Base-by-base conservation (phyloP, 2,113 vertebrate genomes). In the Cyanoliseus patagonus region DNA sequence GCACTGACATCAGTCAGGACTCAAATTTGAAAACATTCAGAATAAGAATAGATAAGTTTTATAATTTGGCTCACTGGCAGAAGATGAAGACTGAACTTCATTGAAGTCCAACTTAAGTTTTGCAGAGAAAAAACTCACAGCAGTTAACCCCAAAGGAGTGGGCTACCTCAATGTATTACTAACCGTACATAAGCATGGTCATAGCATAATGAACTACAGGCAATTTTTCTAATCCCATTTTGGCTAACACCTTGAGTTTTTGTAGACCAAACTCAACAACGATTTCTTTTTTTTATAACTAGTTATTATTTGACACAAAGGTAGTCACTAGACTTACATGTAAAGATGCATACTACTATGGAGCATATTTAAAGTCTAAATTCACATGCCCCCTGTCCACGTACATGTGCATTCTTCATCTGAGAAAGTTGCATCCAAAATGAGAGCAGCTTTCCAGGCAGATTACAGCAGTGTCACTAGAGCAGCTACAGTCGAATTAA, bases 331-430 rank as follows among this genome's bases (percentile, higher is more conserved):
- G 17, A 39, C 7, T 28, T 85, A 23, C 5, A 37, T 16, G 11
- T 37, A 64, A 92, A 75, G 30, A 39, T 73, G 4, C 7, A 47
- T 33, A 46, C 14, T 57, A 44, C 30, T 73, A 31, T 1, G 17
- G 19, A 64, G 7, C 12, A 35, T 46, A n/a, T 39, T 81, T 69
- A 67, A 79, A 83, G 5, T 27, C 44, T 49, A 90, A 76, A 67
- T 62, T 80, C 49, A 80, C 10, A 7, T n/a, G 17, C 3, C 17
- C 2, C 15, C 11, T 44, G 1, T 25, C 31, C 0, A 1, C 20
- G 3, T 15, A 42, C 10, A 23, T 7, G 10, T 37, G 10, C 24
- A 62, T 73, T 61, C 42, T 41, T 83, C 31, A 24, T 44, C 17
- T 55, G 59, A 80, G 33, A 13, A 61, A 80, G 49, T 8, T 41